Percentiles rank a stretch among this genome's conserved stretches.
These are phyloP conservation scores for Aproaerema taeniolella DNA, from an alignment of 2,888 invertebrate species.

Conservation along the genomic window DNA sequence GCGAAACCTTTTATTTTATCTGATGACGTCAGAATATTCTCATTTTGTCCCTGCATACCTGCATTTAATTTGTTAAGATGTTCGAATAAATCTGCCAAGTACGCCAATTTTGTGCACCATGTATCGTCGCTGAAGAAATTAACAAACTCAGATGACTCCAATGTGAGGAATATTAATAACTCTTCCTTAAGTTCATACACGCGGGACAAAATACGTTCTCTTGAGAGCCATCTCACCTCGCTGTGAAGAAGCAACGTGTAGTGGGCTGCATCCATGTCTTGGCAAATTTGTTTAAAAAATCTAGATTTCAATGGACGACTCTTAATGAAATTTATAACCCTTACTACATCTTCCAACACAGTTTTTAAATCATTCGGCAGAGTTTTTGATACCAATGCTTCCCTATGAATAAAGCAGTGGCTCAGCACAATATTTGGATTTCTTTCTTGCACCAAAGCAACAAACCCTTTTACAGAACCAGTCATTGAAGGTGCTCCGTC, in stretches of 20 bases:
- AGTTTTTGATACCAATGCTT: neutral
- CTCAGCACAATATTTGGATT: neutral
- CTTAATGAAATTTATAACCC: neutral
- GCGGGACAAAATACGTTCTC: neutral
- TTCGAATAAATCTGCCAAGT: neutral
- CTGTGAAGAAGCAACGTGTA: neutral
- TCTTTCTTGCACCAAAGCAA: neutral
- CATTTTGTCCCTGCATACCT: neutral
- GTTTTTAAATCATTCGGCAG: neutral
- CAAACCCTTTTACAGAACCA: neutral
- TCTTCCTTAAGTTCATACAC: neutral
- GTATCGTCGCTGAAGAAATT: neutral
- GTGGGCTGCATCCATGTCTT: neutral
- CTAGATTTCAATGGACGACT: neutral
- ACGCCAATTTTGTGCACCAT: neutral
- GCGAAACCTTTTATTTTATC: neutral
- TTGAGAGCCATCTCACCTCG: neutral
- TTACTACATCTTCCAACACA: neutral
- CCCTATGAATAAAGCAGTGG: neutral
- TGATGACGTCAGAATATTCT: neutral
- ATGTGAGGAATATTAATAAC: neutral
- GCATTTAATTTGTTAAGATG: neutral
- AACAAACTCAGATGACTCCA: neutral
- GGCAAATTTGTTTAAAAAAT: neutral
- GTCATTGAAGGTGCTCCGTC: neutral